A percentile compares a stretch with the other conserved stretches of the same genome.
phyloP scores from a whole-genome alignment of 2,888 invertebrate genomes.

The Atethmia centrago region DNA sequence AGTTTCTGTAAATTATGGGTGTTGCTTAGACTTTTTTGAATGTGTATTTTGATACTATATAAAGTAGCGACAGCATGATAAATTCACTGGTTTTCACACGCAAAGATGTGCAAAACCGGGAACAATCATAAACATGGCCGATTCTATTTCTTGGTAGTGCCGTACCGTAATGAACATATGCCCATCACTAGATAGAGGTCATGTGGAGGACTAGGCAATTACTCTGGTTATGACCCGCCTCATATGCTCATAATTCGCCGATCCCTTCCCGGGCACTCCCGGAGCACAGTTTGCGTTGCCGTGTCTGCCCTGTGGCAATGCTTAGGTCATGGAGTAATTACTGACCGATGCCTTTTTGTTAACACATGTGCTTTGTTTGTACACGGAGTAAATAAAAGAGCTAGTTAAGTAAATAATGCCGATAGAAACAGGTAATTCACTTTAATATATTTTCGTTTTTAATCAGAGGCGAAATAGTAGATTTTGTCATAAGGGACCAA shows the following conservation, averaged over 20 bases:
- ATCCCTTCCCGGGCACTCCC: slow-evolving; percentile 43
- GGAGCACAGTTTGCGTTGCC: slow-evolving; percentile 23
- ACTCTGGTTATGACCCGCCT: slow-evolving; percentile 34
- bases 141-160: not conserved
- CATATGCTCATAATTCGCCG: slow-evolving; percentile 46
- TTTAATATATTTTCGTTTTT: not conserved
- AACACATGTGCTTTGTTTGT: slow-evolving; percentile 8
- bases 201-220: slow-evolving; percentile 24
- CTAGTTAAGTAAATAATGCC: not conserved
- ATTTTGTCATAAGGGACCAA: too few species aligned
- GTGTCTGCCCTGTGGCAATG: slow-evolving; percentile 23
- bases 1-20: too few species aligned
- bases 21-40: too few species aligned
- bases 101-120: not conserved
- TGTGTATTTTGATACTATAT: too few species aligned
- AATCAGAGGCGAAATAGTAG: too few species aligned
- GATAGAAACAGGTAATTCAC: not conserved
- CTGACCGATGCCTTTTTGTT: slow-evolving; percentile 7
- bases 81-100: not conserved
- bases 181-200: slow-evolving; percentile 1
- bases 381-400: not conserved
- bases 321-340: slow-evolving; percentile 37
- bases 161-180: slow-evolving; percentile 4
- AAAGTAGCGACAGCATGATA: too few species aligned
- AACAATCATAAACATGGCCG: not conserved